Percentiles rank a stretch among this genome's conserved stretches.
These are phyloP conservation scores for Mimas tiliae DNA, from an alignment of 2,888 invertebrate genomes.

Conservation along the genomic window DNA sequence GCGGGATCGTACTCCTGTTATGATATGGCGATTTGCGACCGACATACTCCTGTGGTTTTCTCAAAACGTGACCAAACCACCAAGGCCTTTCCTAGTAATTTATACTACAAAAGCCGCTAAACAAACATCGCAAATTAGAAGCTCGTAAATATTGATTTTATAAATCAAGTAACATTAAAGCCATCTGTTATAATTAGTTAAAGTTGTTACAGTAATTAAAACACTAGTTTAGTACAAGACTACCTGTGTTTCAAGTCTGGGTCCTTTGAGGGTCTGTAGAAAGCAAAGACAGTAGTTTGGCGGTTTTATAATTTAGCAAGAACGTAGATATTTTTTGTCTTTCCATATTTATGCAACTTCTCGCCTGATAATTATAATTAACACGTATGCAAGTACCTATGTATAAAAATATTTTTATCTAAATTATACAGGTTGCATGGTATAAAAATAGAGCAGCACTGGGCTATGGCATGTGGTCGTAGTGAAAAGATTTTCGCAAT, in stretches of 20 bases:
- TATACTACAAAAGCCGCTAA: background rate
- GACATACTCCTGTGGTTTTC: no score
- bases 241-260: background rate
- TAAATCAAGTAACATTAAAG: background rate
- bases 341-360: no score
- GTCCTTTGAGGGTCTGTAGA: background rate
- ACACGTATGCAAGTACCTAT: background rate
- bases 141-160: background rate
- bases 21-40: no score
- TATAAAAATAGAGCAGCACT: slow-evolving; percentile 8
- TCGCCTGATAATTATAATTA: no score
- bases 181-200: slow-evolving; percentile 1
- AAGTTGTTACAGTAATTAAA: background rate
- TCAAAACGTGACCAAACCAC: no score
- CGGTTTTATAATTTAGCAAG: background rate
- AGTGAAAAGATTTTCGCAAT: background rate
- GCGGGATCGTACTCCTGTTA: no score
- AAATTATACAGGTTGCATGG: background rate
- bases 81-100: no score
- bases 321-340: no score
- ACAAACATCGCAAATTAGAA: no score
- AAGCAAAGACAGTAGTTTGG: background rate
- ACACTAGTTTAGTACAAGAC: background rate
- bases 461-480: background rate
- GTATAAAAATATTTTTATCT: background rate